A percentile compares a stretch with the other conserved stretches of the same genome.
Evolutionary conservation across 2,113 vertebrate species (phyloP).

Genomic region (Istiophorus platypterus): DNA sequence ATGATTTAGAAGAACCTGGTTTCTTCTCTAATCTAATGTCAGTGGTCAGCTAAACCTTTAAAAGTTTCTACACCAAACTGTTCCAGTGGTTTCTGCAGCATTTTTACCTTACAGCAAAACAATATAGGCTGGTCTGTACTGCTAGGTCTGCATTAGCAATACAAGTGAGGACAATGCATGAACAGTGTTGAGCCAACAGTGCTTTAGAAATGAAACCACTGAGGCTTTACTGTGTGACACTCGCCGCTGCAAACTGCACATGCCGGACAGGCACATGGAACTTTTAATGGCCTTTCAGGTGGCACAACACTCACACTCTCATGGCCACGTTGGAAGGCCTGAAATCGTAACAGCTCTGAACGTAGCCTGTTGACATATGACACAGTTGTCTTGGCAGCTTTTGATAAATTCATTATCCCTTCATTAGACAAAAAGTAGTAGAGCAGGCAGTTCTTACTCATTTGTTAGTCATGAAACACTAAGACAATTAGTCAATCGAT

Average conservation of each 20-base stretch:
- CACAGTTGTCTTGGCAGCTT: too few species aligned
- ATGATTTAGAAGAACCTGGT: background rate
- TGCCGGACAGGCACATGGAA: constrained; percentile 9
- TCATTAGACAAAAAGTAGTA: background rate
- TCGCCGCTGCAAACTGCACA: constrained; percentile 12
- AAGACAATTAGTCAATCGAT: too few species aligned
- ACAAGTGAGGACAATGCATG: constrained; percentile 73
- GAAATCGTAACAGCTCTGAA: background rate
- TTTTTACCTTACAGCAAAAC: constrained; percentile 63
- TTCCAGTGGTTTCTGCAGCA: constrained; percentile 78
- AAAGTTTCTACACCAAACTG: constrained; percentile 10
- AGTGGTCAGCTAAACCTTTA: constrained; percentile 31
- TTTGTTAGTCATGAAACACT: too few species aligned
- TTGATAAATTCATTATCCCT: background rate
- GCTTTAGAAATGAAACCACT: constrained; percentile 71
- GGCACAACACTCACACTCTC: background rate
- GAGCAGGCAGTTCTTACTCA: too few species aligned
- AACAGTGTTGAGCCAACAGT: constrained; percentile 73
- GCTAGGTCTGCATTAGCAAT: constrained; percentile 81
- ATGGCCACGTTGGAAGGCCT: background rate
- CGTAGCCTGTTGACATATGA: background rate
- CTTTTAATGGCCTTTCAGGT: constrained; percentile 35
- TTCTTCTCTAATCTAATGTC: background rate
- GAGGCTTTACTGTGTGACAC: constrained; percentile 60
- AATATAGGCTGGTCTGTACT: constrained; percentile 69